phyloP scores from a whole-genome alignment of 2,888 invertebrate genomes.

The Sphaerophoria rueppellii region DNA sequence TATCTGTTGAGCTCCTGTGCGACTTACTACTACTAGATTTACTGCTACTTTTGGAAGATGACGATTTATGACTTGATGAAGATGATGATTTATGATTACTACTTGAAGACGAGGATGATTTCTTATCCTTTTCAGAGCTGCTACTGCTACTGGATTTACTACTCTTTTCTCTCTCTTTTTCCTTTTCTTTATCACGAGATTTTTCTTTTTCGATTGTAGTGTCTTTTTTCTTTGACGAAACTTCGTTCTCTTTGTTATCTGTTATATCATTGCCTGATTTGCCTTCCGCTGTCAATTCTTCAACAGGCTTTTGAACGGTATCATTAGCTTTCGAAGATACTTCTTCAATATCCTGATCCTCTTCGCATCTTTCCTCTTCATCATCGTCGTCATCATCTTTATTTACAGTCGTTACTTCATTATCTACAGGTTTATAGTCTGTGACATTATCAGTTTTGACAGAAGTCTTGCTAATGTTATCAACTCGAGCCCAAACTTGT shows the following conservation, averaged over 20 bases:
- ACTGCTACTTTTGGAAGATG: conserved; percentile 78
- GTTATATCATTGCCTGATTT: conserved; percentile 27
- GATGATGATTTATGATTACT: conserved; percentile 78
- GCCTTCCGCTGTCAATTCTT: conserved; percentile 1
- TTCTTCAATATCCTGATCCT: conserved; percentile 31
- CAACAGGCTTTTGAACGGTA: neutral
- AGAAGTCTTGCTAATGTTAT: conserved; percentile 73
- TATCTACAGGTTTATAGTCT: conserved; percentile 19
- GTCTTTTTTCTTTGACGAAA: conserved; percentile 79
- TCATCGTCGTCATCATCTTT: conserved; percentile 70
- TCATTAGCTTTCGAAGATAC: conserved; percentile 28
- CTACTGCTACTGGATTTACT: conserved; percentile 80
- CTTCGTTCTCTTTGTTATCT: conserved; percentile 75
- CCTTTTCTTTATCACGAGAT: conserved; percentile 74
- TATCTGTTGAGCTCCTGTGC: conserved; percentile 78
- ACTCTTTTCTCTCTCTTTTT: conserved; percentile 75
- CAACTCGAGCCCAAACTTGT: conserved; percentile 84
- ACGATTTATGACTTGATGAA: conserved; percentile 81
- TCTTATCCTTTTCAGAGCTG: conserved; percentile 79
- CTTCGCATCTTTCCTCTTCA: conserved; percentile 74
- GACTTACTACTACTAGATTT: conserved; percentile 75
- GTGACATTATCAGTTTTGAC: neutral
- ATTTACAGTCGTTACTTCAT: neutral
- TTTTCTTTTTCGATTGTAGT: conserved; percentile 74
- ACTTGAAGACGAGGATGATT: conserved; percentile 80